Percentiles rank a stretch among this genome's conserved stretches.
phyloP scores from a whole-genome alignment of 2,113 vertebrate genomes.

The Cyphomyrus plagiostoma region DNA sequence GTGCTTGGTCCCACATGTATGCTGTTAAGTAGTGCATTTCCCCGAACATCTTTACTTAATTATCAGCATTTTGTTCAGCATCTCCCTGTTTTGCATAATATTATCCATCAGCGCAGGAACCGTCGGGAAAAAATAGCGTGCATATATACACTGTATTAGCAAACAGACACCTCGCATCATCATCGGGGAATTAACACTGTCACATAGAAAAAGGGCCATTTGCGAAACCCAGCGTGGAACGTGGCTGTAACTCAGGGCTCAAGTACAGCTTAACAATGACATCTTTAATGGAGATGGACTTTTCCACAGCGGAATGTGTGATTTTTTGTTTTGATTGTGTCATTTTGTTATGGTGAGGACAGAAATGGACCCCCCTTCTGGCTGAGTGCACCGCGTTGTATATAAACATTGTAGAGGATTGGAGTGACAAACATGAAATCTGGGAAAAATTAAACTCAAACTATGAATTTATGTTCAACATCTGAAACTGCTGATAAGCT shows the following conservation, averaged over 20 bases:
- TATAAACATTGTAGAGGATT: background rate
- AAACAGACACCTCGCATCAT: background rate
- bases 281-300: background rate
- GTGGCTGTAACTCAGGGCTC: background rate
- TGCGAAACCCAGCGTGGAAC: background rate
- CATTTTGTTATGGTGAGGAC: background rate
- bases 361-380: background rate
- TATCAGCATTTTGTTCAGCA: constrained; percentile 73
- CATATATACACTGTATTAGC: constrained; percentile 3
- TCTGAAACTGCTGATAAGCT: background rate
- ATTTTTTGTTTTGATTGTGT: background rate
- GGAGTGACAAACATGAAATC: background rate
- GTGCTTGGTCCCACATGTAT: constrained; percentile 66
- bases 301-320: background rate
- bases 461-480: background rate
- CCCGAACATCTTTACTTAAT: constrained; percentile 71
- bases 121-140: constrained; percentile 36
- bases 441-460: background rate
- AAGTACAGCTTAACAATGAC: background rate
- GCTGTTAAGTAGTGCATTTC: constrained; percentile 65
- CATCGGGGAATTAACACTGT: background rate
- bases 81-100: constrained; percentile 69
- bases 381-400: background rate
- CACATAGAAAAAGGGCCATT: background rate
- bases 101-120: constrained; percentile 58